A percentile compares a stretch with the other conserved stretches of the same genome.
phyloP scores from a whole-genome alignment of 2,888 invertebrate genomes.

The Gandaritis pyraliata region DNA sequence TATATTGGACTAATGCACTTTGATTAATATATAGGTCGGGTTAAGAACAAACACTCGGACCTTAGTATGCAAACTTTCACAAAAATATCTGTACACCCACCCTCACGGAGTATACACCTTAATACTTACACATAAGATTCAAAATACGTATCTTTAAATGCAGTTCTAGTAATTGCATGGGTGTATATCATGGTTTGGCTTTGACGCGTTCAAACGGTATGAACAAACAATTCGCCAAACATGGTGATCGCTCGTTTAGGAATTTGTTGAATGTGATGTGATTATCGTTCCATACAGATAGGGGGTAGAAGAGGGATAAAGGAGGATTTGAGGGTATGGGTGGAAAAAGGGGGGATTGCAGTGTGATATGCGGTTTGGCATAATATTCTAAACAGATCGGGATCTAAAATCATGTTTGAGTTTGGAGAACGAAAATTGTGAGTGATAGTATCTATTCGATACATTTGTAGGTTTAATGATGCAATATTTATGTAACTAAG shows the following conservation, averaged over 20 bases:
- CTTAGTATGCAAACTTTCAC: constrained; percentile 24
- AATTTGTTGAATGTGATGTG: constrained; percentile 27
- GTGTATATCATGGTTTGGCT: constrained; percentile 60
- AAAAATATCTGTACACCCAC: constrained; percentile 10
- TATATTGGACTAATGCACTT: too few relatives aligned
- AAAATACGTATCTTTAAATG: constrained; percentile 9
- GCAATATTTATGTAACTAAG: too few relatives aligned
- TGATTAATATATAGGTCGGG: too few relatives aligned
- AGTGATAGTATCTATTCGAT: too few relatives aligned
- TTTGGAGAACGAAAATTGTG: too few relatives aligned
- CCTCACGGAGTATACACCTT: not conserved
- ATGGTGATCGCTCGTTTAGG: constrained; percentile 37
- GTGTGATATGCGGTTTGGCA: constrained; percentile 1
- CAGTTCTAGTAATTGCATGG: constrained; percentile 45
- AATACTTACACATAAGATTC: not conserved
- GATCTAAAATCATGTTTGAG: too few relatives aligned
- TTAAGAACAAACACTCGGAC: constrained; percentile 12
- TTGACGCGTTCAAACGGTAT: constrained; percentile 65
- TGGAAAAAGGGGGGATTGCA: constrained; percentile 1
- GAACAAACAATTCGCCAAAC: constrained; percentile 61
- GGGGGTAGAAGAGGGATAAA: not conserved
- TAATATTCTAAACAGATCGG: constrained; percentile 6
- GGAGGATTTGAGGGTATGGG: too few relatives aligned
- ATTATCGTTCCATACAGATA: constrained; percentile 16
- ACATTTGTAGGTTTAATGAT: too few relatives aligned